Base-by-base conservation (phyloP, 2,888 invertebrate species). In the Pristionchus exspectatus region DNA sequence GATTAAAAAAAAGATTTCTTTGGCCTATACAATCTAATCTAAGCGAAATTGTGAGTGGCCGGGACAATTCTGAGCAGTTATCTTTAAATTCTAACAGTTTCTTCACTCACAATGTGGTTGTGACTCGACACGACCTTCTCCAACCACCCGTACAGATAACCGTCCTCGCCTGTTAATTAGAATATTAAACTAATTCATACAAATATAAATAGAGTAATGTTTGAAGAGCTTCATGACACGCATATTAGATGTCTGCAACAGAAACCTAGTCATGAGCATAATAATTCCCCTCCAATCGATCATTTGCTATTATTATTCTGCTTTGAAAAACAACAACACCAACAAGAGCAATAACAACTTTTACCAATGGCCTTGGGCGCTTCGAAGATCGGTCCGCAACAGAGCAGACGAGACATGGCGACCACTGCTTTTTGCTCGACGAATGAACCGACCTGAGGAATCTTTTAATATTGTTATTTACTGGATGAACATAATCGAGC, bases 351-450 rank as follows among this genome's bases (percentile, higher is more conserved):
- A 56, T 56, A 83, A 56, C 7, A 27, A 27, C 5, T 5, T 44
- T 92, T 90, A 50, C 89, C 93, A 44, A 93, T 92, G 50, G 91
- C 91, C 89, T 91, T 92, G 27, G 86, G 69, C n/a, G 92, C 91
- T 94, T 98, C 97, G 95, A 98, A 99, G 94, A 98, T 97, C 0
- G 98, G 97, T 0, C 99, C 99, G 95, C 98, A 98, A 95, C 98
- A 98, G 2, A 99, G 96, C 50, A 99, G 96, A 18, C 98, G 97
- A 91, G 98, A 98, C 97, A 99, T 98, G 2, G 99, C 98, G 96
- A 98, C 94, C 1, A 96, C 95, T 21, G 96, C 96, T 24, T 96
- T 95, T 92, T 96, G 95, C 93, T 96, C 96, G 81, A 96, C 95
- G 91, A 93, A 93, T 0, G 93, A 91, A 24, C 95, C 94, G n/a